Conservation (phyloP, 2,113 vertebrate genomes). For the Ammodytes marinus region DNA sequence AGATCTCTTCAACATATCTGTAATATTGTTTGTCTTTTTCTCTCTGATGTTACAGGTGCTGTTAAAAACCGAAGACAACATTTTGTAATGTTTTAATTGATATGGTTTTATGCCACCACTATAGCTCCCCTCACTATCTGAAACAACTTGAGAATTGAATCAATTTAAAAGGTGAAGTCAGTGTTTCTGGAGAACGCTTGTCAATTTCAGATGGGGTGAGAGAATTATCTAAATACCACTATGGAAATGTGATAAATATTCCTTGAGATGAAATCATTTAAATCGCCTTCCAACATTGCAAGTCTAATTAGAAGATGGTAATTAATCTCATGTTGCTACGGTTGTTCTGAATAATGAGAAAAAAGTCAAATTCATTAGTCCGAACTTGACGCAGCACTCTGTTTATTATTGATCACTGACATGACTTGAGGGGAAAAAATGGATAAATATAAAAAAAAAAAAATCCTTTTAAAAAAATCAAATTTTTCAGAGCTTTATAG, state of each 20-base stretch:
- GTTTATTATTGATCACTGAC: conserved; percentile 84
- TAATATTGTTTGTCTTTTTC: background rate
- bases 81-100: background rate
- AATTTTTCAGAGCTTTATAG: background rate
- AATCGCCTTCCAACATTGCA: conserved; percentile 84
- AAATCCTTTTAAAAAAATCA: background rate
- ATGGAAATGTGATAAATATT: conserved; percentile 78
- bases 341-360: conserved; percentile 91
- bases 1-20: background rate
- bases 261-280: conserved; percentile 84
- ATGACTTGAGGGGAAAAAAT: conserved; percentile 80
- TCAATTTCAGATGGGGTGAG: conserved; percentile 16
- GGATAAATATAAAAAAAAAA: background rate
- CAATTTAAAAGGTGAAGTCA: too few species aligned
- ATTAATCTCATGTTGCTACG: conserved; percentile 90
- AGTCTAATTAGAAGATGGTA: conserved; percentile 92
- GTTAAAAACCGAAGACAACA: background rate
- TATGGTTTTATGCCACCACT: background rate
- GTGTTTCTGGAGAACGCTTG: too few species aligned
- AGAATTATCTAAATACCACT: conserved; percentile 59
- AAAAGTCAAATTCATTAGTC: conserved; percentile 90
- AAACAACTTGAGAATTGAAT: background rate
- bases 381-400: conserved; percentile 88
- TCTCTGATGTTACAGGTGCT: background rate
- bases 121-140: conserved; percentile 7